phyloP scores from a whole-genome alignment of 2,888 invertebrate genomes.

The Dasypogon diadema region DNA sequence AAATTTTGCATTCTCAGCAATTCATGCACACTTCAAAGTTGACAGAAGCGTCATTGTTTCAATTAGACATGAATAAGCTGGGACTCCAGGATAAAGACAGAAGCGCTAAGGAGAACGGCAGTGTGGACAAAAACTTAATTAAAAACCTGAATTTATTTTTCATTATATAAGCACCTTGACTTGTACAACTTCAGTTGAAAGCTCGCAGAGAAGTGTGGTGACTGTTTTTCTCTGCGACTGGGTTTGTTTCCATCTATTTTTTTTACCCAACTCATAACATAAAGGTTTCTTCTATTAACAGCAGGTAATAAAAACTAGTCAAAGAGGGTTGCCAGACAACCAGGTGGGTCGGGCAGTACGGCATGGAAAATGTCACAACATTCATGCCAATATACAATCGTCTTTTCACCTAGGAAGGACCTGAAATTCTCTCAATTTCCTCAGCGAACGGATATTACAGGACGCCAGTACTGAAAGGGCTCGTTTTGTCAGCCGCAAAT shows the following conservation, averaged over 20 bases:
- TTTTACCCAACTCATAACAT: neutral
- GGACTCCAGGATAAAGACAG: neutral
- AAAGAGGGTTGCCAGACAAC: neutral
- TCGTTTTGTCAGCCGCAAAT: conserved; percentile 44
- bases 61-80: neutral
- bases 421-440: conserved; percentile 43
- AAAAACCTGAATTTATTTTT: conserved; percentile 46
- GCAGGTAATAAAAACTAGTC: conserved; percentile 1
- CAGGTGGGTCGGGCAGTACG: neutral
- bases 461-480: neutral
- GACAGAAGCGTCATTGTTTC: conserved; percentile 16
- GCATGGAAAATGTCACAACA: conserved; percentile 12
- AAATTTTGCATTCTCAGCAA: conserved; percentile 13
- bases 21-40: neutral
- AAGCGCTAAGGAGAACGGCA: neutral
- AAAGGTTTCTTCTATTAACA: conserved; percentile 6
- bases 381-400: neutral
- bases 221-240: neutral
- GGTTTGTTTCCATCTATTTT: neutral
- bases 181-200: neutral
- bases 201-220: neutral
- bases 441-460: conserved; percentile 42
- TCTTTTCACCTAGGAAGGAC: conserved; percentile 19
- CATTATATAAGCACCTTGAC: conserved; percentile 26
- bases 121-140: conserved; percentile 38